These are phyloP conservation scores for Aeoliscus strigatus DNA, from an alignment of 2,797 vertebrate genomes.

Conservation along the genomic window DNA sequence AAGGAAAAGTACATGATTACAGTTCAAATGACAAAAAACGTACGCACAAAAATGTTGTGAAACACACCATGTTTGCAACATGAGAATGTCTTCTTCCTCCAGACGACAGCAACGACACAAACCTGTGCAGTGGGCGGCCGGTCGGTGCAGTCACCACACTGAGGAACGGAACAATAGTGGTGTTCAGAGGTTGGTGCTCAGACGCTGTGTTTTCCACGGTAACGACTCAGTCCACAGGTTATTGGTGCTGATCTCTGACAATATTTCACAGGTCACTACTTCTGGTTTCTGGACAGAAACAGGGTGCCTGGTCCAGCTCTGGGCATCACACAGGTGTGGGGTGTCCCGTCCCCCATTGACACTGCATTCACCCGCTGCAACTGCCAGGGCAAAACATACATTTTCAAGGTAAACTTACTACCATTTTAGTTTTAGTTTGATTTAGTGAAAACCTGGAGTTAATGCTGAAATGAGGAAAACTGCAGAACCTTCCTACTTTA, in stretches of 20 bases:
- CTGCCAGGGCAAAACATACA: slow-evolving; percentile 93
- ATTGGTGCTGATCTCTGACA: slow-evolving; percentile 38
- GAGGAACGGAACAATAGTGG: slow-evolving; percentile 84
- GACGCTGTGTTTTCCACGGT: not conserved
- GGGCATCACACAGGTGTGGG: slow-evolving; percentile 84
- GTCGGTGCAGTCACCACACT: slow-evolving; percentile 82
- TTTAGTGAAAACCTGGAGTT: too few relatives aligned
- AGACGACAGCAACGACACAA: slow-evolving; percentile 78
- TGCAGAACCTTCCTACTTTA: too few relatives aligned
- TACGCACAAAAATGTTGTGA: too few relatives aligned
- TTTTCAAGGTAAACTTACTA: slow-evolving; percentile 84
- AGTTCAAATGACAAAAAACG: too few relatives aligned
- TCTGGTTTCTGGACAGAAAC: slow-evolving; percentile 82
- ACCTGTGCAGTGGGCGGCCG: slow-evolving; percentile 86
- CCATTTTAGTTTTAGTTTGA: too few relatives aligned
- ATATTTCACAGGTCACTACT: slow-evolving; percentile 82
- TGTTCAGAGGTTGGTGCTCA: slow-evolving; percentile 85
- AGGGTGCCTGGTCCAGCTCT: slow-evolving; percentile 72
- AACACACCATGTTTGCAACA: slow-evolving; percentile 11
- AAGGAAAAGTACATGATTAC: too few relatives aligned
- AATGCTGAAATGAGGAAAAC: too few relatives aligned
- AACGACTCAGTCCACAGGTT: too few relatives aligned
- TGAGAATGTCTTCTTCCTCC: slow-evolving; percentile 9
- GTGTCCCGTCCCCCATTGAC: slow-evolving; percentile 91
- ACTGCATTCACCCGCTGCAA: slow-evolving; percentile 93